Evolutionary conservation across 2,888 invertebrate genomes (phyloP), one percentile per base, ranked within the genome.

Genomic region (Agapetus fuscipes): DNA sequence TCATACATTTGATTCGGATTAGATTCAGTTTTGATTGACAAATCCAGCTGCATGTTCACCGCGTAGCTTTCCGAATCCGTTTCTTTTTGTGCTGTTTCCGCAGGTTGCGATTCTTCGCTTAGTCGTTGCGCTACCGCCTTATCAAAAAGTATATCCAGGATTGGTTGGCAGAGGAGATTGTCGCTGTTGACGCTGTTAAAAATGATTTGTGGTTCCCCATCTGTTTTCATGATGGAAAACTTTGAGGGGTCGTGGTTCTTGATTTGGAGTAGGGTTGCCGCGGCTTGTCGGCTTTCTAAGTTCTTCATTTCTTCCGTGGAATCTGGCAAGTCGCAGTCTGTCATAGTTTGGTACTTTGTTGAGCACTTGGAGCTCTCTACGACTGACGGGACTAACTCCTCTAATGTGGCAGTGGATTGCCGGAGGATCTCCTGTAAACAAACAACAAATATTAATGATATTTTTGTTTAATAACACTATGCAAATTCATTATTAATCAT

Each of bases 111-210:
- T 47, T 69, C 67, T 46, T 69, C 70, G 56, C 61, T 66, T 49
- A 70, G 66, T 17, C 66, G 57, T 56, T 69, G 68, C 42, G 70
- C 66, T 30, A 70, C 69, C 25, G 68, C 70, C 53, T 68, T 69
- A 51, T 62, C 68, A 30, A 34, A 50, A 55, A 68, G 64, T 43
- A 69, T 69, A 56, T 69, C 70, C 54, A 69, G 64, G 53, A 69
- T 64, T 43, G 71, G 68, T 51, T 66, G 68, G 51, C 70, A 67
- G 54, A 70, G 70, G 64, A 69, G 63, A 51, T 65, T 68, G 55
- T 69, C 69, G 50, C 63, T 58, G 51, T 71, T 66, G 48, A 71
- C 72, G 50, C 66, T 72, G 56, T 74, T 75, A 56, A 72, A 75
- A 57, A 67, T 67, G 51, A 75, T 72, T 53, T 72, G 74, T 29